Conservation (phyloP, 2,888 invertebrate genomes). For the Dilophus febrilis region DNA sequence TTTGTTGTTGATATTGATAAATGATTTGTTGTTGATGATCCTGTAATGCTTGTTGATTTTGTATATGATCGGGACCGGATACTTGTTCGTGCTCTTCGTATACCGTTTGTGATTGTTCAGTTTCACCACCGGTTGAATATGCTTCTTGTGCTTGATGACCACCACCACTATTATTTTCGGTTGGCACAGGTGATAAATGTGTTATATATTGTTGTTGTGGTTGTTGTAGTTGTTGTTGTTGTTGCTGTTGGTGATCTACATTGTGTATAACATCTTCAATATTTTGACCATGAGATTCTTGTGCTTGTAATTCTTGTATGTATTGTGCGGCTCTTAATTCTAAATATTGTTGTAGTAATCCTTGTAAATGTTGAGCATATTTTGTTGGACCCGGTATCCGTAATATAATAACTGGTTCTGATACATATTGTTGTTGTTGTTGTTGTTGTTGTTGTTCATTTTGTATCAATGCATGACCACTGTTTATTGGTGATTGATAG, state of each 20-base stretch:
- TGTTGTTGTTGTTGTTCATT: slow-evolving; percentile 5
- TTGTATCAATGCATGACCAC: not conserved
- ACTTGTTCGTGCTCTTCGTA: no score
- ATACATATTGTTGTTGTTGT: no score
- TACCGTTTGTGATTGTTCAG: no score
- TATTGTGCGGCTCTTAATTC: slow-evolving; percentile 29
- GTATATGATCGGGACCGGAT: no score
- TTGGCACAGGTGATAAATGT: not conserved
- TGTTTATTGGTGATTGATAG: not conserved
- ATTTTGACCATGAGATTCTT: slow-evolving; percentile 14
- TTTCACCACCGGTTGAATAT: no score
- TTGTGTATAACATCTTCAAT: not conserved
- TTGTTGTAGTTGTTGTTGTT: not conserved
- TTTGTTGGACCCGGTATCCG: slow-evolving; percentile 28
- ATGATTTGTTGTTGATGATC: slow-evolving; percentile 4
- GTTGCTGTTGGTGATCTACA: not conserved
- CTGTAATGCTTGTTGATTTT: not conserved
- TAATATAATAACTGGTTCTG: slow-evolving; percentile 21
- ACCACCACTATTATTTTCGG: no score
- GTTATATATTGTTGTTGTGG: slow-evolving; percentile 4
- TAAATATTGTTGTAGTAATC: slow-evolving; percentile 26
- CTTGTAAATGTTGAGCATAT: slow-evolving; percentile 27
- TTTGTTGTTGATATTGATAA: slow-evolving; percentile 1
- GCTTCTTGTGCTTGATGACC: no score
- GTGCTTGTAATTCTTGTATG: slow-evolving; percentile 23